These are phyloP conservation scores for Dorcus parallelipipedus DNA, from an alignment of 2,888 invertebrate genomes.

Conservation along the genomic window DNA sequence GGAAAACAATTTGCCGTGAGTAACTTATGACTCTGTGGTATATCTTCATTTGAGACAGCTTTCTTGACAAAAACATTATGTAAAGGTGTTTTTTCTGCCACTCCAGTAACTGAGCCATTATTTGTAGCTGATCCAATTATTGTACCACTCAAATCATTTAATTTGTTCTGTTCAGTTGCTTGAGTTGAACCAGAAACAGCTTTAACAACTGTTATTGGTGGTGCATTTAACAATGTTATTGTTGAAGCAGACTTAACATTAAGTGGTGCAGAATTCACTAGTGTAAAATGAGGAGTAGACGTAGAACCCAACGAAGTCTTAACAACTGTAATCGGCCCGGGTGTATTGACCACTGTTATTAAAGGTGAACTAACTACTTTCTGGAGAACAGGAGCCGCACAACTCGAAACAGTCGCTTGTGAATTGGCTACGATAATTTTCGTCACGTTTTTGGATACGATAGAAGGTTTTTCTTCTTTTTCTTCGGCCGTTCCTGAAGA, in stretches of 20 bases:
- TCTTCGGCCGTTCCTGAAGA: conserved; percentile 6
- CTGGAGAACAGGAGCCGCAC: conserved; percentile 14
- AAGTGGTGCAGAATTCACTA: conserved; percentile 42
- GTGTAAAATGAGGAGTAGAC: conserved; percentile 42
- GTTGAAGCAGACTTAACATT: conserved; percentile 34
- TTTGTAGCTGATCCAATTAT: conserved; percentile 5
- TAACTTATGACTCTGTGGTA: conserved; percentile 44
- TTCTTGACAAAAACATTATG: conserved; percentile 50
- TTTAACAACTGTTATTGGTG: conserved; percentile 45
- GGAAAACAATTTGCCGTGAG: conserved; percentile 44
- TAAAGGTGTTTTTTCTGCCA: conserved; percentile 20
- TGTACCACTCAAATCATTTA: conserved; percentile 2
- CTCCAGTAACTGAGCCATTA: conserved; percentile 22
- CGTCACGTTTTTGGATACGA: conserved; percentile 21
- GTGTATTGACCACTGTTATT: conserved; percentile 45
- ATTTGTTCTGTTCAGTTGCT: conserved; percentile 5
- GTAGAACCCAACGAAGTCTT: conserved; percentile 44
- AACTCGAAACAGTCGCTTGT: conserved; percentile 14
- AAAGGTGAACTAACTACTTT: conserved; percentile 36
- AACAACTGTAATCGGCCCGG: conserved; percentile 44
- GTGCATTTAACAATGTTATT: conserved; percentile 44
- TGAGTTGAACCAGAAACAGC: conserved; percentile 26
- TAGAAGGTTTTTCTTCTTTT: conserved; percentile 12
- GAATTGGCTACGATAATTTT: conserved; percentile 21
- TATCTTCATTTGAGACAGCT: conserved; percentile 30